Evolutionary conservation across 2,113 vertebrate species (phyloP).

Genomic region (Siniperca knerii): DNA sequence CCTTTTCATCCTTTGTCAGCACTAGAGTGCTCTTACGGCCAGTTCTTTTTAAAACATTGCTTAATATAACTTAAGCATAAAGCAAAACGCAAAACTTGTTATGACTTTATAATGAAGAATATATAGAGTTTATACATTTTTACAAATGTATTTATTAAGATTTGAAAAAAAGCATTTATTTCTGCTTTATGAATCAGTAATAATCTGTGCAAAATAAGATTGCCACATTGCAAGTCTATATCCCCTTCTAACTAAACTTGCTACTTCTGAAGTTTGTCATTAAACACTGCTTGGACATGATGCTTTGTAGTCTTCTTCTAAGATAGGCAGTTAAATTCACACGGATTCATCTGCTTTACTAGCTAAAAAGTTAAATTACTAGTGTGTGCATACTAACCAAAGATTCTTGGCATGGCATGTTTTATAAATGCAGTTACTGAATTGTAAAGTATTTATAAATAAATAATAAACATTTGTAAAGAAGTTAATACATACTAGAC

Average conservation of each 20-base stretch:
- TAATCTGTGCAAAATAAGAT: background rate
- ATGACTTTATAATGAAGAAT: background rate
- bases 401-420: conserved; percentile 3
- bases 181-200: background rate
- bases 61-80: background rate
- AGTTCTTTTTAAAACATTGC: background rate
- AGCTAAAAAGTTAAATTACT: no score
- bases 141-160: background rate
- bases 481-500: conserved; percentile 14
- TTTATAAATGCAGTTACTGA: conserved; percentile 25
- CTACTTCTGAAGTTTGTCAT: background rate
- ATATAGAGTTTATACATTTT: background rate
- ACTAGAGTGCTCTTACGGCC: no score
- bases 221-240: background rate
- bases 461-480: conserved; percentile 19
- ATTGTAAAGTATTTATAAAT: conserved; percentile 30
- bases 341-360: no score
- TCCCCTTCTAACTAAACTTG: background rate
- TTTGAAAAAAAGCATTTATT: background rate
- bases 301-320: background rate
- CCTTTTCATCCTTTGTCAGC: background rate
- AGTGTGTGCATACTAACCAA: background rate
- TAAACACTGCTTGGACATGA: background rate
- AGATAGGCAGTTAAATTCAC: background rate
- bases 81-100: background rate